Percentiles rank a stretch among this genome's conserved stretches.
Evolutionary conservation across 2,113 vertebrate species (phyloP).

Genomic region (Sphyrna mokarran): DNA sequence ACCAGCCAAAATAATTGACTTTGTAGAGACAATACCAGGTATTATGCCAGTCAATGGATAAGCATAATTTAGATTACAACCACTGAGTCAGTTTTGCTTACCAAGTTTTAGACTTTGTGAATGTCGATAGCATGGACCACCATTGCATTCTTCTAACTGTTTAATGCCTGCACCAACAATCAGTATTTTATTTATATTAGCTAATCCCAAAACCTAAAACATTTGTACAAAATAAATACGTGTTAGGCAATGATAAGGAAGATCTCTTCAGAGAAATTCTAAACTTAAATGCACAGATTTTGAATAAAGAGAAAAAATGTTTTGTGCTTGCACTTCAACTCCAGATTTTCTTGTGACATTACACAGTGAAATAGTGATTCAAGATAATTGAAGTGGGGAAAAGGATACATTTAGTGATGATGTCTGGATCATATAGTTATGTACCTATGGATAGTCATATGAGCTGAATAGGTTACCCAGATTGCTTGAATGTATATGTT

Average conservation of each 20-base stretch:
- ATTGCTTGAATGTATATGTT: background rate
- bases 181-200: conserved; percentile 33
- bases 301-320: background rate
- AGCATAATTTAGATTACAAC: background rate
- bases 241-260: background rate
- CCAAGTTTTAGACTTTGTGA: background rate
- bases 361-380: background rate
- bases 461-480: background rate
- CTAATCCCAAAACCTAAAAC: conserved; percentile 5
- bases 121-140: background rate
- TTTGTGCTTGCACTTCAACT: background rate
- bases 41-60: background rate
- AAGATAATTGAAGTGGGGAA: background rate
- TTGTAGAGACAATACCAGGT: background rate
- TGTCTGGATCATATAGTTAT: background rate
- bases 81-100: conserved; percentile 13
- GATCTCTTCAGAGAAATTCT: background rate
- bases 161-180: background rate
- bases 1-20: no score
- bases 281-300: background rate
- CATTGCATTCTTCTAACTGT: background rate
- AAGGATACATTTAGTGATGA: background rate
- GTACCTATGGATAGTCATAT: background rate
- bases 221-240: background rate
- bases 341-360: background rate